Evolutionary conservation across 2,797 vertebrate species (phyloP).

Genomic region (Molothrus ater): DNA sequence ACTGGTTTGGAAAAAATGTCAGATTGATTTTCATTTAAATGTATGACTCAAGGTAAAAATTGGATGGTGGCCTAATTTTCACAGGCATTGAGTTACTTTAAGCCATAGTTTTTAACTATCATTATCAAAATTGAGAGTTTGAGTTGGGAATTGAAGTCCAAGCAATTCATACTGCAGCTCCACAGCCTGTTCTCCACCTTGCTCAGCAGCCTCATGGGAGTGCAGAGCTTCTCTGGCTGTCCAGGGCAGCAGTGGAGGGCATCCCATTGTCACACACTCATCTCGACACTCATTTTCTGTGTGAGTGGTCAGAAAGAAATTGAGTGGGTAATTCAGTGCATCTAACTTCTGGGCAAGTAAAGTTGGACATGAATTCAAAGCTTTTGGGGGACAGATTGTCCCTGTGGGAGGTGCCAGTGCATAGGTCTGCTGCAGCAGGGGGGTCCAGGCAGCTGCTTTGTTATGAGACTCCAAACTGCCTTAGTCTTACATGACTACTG

Average conservation of each 20-base stretch:
- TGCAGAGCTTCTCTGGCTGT: neutral
- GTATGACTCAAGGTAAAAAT: neutral
- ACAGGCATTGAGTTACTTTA: neutral
- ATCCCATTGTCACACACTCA: neutral
- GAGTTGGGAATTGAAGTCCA: neutral
- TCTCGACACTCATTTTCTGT: neutral
- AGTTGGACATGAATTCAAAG: neutral
- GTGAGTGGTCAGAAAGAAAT: neutral
- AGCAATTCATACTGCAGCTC: neutral
- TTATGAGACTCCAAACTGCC: neutral
- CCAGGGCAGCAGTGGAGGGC: neutral
- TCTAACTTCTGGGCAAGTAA: neutral
- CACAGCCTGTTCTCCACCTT: neutral
- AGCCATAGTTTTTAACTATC: neutral
- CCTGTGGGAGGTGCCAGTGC: neutral
- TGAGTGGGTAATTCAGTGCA: neutral
- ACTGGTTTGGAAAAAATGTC: neutral
- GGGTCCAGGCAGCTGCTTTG: neutral
- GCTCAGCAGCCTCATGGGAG: neutral
- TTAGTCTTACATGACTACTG: neutral
- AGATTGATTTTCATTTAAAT: neutral
- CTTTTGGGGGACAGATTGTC: neutral
- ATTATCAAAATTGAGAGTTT: neutral
- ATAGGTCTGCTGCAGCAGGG: neutral
- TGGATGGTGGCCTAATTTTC: neutral